Evolutionary conservation across 2,888 invertebrate species (phyloP), one percentile per base, ranked within the genome.

Genomic region (Toxonevra muliebris): DNA sequence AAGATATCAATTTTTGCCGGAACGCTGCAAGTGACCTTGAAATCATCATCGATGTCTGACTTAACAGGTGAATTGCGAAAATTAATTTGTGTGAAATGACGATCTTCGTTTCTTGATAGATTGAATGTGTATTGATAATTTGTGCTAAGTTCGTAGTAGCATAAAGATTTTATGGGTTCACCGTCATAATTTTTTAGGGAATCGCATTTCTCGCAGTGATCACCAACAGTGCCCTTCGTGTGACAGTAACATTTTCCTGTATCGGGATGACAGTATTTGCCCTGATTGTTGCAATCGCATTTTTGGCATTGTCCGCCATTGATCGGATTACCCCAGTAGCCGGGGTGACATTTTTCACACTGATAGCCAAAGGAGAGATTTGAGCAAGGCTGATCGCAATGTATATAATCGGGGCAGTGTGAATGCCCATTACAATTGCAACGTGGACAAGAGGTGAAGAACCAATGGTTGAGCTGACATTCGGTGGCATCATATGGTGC

Each of bases 91-190:
- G 95, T 94, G 65, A 94, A 94, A 82, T 98, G 94, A 0, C 93
- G 89, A 86, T 99, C 98, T 79, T 98, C 98, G 78, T 95, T 95
- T 84, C 97, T 97, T 5, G 98, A 98, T 65, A 99, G 87, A 86
- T 99, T 98, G 86, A 99, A 99, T 0, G 99, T 99, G 87, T 98
- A 99, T 83, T 98, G 97, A 86, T 97, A 99, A 86, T 99, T 98
- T 63, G 98, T 97, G 13, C 95, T 93, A 66, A 99, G 87, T 80
- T 97, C 96, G 84, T 98, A 98, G 84, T 95, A 98, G 85, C 98
- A 99, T 0, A 96, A 95, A 65, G 96, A 96, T 84, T 94, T 94
- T 54, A 93, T 92, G 0, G 96, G 92, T 86, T 98, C 96, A 0
- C 97, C 97, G 81, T 93, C 92, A 84, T 98, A 99, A 79, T 96